Conservation (phyloP, 2,797 vertebrate species). For the Champsocephalus esox region DNA sequence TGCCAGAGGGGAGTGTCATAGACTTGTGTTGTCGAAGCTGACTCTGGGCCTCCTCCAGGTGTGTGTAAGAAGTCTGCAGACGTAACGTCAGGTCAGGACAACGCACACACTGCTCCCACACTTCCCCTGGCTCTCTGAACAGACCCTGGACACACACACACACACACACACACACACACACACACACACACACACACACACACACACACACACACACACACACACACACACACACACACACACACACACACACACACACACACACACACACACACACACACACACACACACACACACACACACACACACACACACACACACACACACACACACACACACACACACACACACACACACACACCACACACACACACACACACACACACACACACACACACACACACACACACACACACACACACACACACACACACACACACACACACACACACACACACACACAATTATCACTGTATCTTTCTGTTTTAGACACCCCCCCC, state of each 20-base stretch:
- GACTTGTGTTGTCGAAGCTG: slow-evolving; percentile 71
- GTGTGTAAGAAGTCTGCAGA: slow-evolving; percentile 83
- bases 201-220: not conserved
- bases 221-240: slow-evolving; percentile 7
- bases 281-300: slow-evolving; percentile 9
- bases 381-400: too few relatives aligned
- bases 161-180: slow-evolving; percentile 8
- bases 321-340: too few relatives aligned
- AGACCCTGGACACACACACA: slow-evolving; percentile 84
- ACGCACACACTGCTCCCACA: slow-evolving; percentile 85
- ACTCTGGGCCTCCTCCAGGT: slow-evolving; percentile 80
- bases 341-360: too few relatives aligned
- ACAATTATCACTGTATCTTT: slow-evolving; percentile 48
- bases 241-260: slow-evolving; percentile 5
- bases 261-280: slow-evolving; percentile 12
- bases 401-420: too few relatives aligned
- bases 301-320: too few relatives aligned
- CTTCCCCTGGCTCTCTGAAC: slow-evolving; percentile 84
- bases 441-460: slow-evolving; percentile 7
- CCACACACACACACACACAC: too few relatives aligned
- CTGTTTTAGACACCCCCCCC: slow-evolving; percentile 25
- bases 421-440: not conserved
- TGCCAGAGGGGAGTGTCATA: not conserved
- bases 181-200: not conserved
- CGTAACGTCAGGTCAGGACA: slow-evolving; percentile 87